phyloP scores from a whole-genome alignment of 1,140 invertebrate genomes.

The Macrotrachela quadricornifera region DNA sequence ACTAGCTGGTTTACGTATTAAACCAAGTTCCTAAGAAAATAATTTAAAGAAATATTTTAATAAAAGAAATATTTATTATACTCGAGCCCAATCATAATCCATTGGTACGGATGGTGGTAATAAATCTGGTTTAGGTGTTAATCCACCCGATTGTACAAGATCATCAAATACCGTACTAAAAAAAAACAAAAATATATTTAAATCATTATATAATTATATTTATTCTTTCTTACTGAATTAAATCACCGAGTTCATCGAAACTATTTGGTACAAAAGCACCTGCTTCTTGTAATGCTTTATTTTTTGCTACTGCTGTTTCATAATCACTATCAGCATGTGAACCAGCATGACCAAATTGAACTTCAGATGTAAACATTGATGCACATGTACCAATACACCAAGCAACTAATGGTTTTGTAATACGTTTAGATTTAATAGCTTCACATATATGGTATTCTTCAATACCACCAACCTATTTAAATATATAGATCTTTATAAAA shows the following conservation, averaged over 20 bases:
- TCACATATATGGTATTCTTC: constrained; percentile 92
- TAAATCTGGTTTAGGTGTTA: constrained; percentile 66
- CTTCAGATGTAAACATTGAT: constrained; percentile 70
- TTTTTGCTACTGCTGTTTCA: constrained; percentile 87
- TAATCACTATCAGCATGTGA: constrained; percentile 79
- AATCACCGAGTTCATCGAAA: constrained; percentile 70
- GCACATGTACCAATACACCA: constrained; percentile 90
- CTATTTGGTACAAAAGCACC: constrained; percentile 73
- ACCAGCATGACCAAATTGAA: constrained; percentile 98
- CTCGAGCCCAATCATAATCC: constrained; percentile 94
- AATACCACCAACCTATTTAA: constrained; percentile 54
- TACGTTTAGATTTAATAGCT: constrained; percentile 52
- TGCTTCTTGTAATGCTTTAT: constrained; percentile 52
- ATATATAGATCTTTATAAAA: not conserved
- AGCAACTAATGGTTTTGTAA: constrained; percentile 82
- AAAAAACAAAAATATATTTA: constrained; percentile 60
- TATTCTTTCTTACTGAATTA: constrained; percentile 45
- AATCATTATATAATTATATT: constrained; percentile 49
- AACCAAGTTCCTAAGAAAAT: constrained; percentile 61
- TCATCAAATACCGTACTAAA: constrained; percentile 33
- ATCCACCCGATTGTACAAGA: constrained; percentile 41
- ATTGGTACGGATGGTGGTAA: constrained; percentile 95
- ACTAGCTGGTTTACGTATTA: constrained; percentile 92
- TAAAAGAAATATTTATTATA: constrained; percentile 21
- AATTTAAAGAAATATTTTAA: constrained; percentile 3